Evolutionary conservation across 2,797 vertebrate genomes (phyloP).

Genomic region (Galaxias olidus): DNA sequence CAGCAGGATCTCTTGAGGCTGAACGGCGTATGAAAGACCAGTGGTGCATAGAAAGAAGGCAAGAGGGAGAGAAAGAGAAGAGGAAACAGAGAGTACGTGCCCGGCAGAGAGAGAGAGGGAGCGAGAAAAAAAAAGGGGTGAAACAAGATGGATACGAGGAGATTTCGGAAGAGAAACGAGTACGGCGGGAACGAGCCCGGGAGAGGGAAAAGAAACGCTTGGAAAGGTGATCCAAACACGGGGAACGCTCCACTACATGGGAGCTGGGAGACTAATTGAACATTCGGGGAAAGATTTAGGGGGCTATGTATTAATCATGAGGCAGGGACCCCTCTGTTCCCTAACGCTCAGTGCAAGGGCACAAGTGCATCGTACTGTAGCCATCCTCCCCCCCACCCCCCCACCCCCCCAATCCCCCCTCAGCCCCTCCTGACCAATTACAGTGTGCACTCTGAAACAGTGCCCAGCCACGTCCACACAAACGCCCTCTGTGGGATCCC

Average conservation of each 20-base stretch:
- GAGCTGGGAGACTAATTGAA: neutral
- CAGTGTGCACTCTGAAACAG: conserved; percentile 21
- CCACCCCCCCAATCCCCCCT: neutral
- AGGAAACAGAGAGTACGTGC: conserved; percentile 19
- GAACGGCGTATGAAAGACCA: conserved; percentile 36
- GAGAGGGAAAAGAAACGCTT: too few relatives aligned
- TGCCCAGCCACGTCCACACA: too few relatives aligned
- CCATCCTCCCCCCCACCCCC: neutral
- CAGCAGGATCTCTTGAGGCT: conserved; percentile 58
- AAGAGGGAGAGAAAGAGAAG: conserved; percentile 7
- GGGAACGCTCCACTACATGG: too few relatives aligned
- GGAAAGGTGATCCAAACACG: too few relatives aligned
- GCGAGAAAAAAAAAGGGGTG: neutral
- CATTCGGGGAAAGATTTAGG: conserved; percentile 15
- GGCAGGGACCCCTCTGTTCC: conserved; percentile 8
- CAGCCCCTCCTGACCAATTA: conserved; percentile 46
- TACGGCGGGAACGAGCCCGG: too few relatives aligned
- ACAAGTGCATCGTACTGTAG: conserved; percentile 28
- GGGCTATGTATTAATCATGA: conserved; percentile 37
- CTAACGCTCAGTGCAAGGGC: conserved; percentile 36
- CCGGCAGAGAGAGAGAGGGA: conserved; percentile 25
- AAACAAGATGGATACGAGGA: neutral
- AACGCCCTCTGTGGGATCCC: conserved; percentile 9
- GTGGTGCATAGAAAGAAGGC: conserved; percentile 21
- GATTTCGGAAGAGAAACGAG: too few relatives aligned